These are phyloP conservation scores for Orchestia grillus DNA, from an alignment of 1,140 invertebrate genomes.

Conservation along the genomic window DNA sequence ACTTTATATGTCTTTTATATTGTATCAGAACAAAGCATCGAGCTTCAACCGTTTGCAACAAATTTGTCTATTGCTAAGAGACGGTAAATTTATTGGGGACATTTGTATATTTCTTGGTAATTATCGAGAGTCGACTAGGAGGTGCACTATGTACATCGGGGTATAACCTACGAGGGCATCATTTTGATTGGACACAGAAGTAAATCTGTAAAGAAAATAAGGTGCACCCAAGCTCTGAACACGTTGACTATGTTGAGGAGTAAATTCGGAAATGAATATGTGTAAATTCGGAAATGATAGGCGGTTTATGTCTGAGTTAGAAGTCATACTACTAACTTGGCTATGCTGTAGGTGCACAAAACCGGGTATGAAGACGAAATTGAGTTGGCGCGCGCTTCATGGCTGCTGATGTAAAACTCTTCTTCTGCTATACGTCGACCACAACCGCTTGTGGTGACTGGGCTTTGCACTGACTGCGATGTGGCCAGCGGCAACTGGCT, in stretches of 20 bases:
- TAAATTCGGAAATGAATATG: too few species aligned
- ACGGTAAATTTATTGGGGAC: too few species aligned
- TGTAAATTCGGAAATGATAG: too few species aligned
- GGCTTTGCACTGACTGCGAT: not conserved
- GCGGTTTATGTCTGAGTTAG: too few species aligned
- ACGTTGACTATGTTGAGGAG: too few species aligned
- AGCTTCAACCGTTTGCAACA: not conserved
- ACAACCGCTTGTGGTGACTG: not conserved
- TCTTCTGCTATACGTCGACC: not conserved
- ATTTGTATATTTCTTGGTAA: too few species aligned
- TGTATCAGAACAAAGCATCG: not conserved
- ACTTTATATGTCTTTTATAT: not conserved
- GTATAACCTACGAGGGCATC: too few species aligned
- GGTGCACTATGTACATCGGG: too few species aligned
- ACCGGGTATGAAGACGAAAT: not conserved
- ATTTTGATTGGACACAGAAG: too few species aligned
- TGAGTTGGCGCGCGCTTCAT: not conserved
- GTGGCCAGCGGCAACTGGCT: slow-evolving; percentile 31
- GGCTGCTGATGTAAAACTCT: not conserved
- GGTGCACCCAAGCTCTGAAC: too few species aligned
- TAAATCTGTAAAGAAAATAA: too few species aligned
- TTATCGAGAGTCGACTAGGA: too few species aligned
- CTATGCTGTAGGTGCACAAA: slow-evolving; percentile 12
- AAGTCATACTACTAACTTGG: not conserved
- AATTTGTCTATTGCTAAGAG: not conserved